Base-by-base conservation (phyloP, 2,888 invertebrate genomes). In the Brachypalpus laphriformis region DNA sequence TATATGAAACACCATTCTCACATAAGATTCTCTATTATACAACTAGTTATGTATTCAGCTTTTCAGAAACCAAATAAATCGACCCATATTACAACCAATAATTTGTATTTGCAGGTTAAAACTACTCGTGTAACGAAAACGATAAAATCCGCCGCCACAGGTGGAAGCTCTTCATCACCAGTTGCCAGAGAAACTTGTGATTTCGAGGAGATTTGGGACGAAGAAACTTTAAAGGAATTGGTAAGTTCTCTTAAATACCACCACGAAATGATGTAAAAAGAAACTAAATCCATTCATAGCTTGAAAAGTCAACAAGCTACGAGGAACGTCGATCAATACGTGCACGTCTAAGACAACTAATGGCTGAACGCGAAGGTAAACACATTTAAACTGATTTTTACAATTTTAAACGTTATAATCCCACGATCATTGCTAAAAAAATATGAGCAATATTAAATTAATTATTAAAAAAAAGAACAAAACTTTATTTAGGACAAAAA, bases 361-460 rank as follows among this genome's bases (percentile, higher is more conserved):
- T 97, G 95, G 96, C 97, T 89, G 96, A 96, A 93, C 95, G 96
- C 92, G 96, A 96, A 95, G 97, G 97, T 97, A 93, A 89, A 56
- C 25, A 9, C 1, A 57, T 9, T 40, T 37, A 2, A 25, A 40
- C 40, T 11, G 11, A 5, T 31, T 31, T 14, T 11, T 25, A 18
- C 7, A 18, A 51, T 1, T 42, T 18, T 18, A 40, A 25, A 25
- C 37, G 11, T 47, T 14, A 66, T 37, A 20, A 63, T 49, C 42
- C 59, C 31, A 51, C 28, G 18, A 49, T 47, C 49, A 59, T 34
- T 22, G 8, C 56, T 18, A 63, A 11, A 34, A 34, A 34, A 34
- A 9, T 8, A 34, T 8, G 9, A 9, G 5, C 47, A 45, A 54
- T 63, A 14, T 61, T 57, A 18, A 74, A 63, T 56, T 45, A 18